Evolutionary conservation across 2,113 vertebrate species (phyloP), one percentile per base, ranked within the genome.

Genomic region (Crotalus tigris): DNA sequence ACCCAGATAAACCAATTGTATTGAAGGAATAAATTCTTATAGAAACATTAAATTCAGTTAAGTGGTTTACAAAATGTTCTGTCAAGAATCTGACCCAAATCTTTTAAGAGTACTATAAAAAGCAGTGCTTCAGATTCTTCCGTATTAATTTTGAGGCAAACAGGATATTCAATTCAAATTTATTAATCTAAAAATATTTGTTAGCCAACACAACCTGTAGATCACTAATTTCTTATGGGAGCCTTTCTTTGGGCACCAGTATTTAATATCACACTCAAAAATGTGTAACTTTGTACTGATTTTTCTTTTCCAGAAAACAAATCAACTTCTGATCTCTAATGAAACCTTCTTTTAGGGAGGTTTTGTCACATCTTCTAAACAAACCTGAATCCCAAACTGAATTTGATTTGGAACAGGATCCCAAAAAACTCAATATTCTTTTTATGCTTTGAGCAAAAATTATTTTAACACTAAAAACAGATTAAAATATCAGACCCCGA

Each of bases 201-300:
- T 91, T 94, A 96, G 96, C 95, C 91, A 81, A 64, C 87, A 93
- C 91, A 64, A 96, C 19, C 54, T 58, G 91, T 92, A 92, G 4
- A 69, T 90, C 88, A 75, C 8, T 85, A 93, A 96, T 95, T 97
- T 95, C 94, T 96, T 96, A 96, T 1, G 87, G 96, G 93, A 87
- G 87, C 94, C 93, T 39, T 96, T 95, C 23, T 87, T 1, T 88
- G 93, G 58, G 81, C 90, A 96, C 94, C 93, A 92, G 92, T 92
- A 90, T 92, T 92, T 55, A 96, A 97, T 89, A 96, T 89, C 94
- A 88, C 94, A 92, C 94, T 96, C 95, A 92, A 51, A 86, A 95
- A 93, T 17, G 94, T 96, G 92, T 93, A 96, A 97, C 33, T 96
- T 94, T 95, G 94, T 49, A 23, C 57, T 0, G 2, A 33, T 85